A percentile compares a stretch with the other conserved stretches of the same genome.
These are phyloP conservation scores for Xestia sexstrigata DNA, from an alignment of 2,888 invertebrate species.

Conservation along the genomic window DNA sequence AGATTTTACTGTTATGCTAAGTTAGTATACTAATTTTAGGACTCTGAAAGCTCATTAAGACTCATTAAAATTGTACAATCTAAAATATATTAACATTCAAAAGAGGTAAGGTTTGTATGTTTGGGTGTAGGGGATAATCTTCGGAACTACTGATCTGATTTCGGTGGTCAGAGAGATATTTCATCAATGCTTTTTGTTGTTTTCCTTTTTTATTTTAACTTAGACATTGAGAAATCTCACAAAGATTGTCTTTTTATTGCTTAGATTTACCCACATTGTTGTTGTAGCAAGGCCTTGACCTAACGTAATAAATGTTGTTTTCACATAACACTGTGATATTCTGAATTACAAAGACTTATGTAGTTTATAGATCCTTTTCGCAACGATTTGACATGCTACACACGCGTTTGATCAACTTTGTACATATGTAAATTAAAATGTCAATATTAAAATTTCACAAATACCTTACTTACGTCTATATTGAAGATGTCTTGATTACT, in stretches of 20 bases:
- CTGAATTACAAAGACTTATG: neutral
- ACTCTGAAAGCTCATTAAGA: neutral
- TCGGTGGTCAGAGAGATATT: too few relatives aligned
- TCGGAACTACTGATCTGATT: too few relatives aligned
- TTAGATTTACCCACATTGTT: neutral
- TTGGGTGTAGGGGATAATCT: too few relatives aligned
- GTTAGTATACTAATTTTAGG: neutral
- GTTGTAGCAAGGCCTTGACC: conserved; percentile 31
- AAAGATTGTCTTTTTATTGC: neutral
- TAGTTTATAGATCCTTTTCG: neutral
- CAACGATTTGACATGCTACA: too few relatives aligned
- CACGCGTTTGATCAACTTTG: neutral
- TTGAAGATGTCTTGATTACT: neutral
- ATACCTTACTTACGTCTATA: neutral
- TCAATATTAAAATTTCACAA: too few relatives aligned
- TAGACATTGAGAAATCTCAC: neutral
- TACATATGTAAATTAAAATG: too few relatives aligned
- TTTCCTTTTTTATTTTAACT: too few relatives aligned
- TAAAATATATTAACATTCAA: neutral
- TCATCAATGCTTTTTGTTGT: too few relatives aligned
- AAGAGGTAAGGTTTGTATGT: too few relatives aligned
- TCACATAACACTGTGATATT: conserved; percentile 23
- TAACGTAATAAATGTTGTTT: conserved; percentile 23
- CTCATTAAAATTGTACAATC: neutral
- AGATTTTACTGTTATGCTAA: too few relatives aligned